phyloP scores from a whole-genome alignment of 92 coral and sea anemone genomes.

The Phenganax stokvisi region DNA sequence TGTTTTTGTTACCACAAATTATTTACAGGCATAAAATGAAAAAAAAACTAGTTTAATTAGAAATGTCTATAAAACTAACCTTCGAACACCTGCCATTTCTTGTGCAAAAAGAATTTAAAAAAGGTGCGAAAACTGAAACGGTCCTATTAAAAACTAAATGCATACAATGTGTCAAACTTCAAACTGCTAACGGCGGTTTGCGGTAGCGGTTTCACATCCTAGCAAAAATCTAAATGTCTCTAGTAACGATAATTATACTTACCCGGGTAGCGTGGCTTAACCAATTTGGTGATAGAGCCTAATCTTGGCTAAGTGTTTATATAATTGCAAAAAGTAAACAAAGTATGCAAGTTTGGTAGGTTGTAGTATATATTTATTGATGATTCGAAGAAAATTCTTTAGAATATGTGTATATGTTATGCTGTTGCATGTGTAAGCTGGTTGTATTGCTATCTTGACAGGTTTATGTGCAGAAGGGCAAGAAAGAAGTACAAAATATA shows the following conservation, averaged over 20 bases:
- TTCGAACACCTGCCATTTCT: slow-evolving; percentile 6
- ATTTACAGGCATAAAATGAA: not conserved
- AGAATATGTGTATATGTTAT: no score
- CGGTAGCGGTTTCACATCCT: not conserved
- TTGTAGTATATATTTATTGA: no score
- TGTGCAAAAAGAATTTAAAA: not conserved
- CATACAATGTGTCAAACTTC: not conserved
- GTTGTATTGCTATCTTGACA: no score
- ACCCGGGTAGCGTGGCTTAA: no score
- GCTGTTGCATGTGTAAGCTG: no score
- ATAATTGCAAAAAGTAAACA: no score
- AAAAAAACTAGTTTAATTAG: not conserved
- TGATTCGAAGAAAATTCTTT: no score
- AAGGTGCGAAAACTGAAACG: not conserved
- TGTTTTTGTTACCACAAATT: not conserved
- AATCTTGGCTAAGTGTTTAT: no score
- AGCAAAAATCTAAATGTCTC: not conserved
- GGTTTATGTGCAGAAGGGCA: no score
- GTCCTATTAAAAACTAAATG: slow-evolving; percentile 2
- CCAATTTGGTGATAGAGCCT: no score
- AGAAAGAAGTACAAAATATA: no score
- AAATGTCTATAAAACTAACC: not conserved
- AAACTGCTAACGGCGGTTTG: slow-evolving; percentile 7
- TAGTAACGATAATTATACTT: not conserved
- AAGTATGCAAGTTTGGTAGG: no score